Conservation (phyloP, 2,113 vertebrate genomes). For the Dromas ardeola region DNA sequence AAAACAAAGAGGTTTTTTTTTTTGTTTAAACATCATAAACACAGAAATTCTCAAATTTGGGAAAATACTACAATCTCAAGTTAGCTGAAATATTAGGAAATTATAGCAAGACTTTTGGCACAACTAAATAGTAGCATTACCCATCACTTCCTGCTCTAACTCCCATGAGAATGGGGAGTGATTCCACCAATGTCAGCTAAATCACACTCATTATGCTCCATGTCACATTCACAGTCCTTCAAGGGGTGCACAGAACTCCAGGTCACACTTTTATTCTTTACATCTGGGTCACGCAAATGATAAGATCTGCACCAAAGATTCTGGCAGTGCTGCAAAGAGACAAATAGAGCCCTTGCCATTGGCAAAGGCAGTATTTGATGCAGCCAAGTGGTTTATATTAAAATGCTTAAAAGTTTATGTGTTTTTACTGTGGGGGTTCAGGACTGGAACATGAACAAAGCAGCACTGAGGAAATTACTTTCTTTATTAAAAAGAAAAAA, state of each 20-base stretch:
- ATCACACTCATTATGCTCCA: background rate
- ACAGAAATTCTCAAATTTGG: background rate
- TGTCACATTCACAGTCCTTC: background rate
- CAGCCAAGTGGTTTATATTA: constrained; percentile 43
- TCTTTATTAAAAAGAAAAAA: background rate
- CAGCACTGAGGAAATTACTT: background rate
- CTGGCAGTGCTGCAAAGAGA: constrained; percentile 15
- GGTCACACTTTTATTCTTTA: background rate
- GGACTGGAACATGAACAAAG: constrained; percentile 46
- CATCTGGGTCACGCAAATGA: background rate
- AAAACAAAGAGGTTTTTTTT: background rate
- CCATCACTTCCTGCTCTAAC: background rate
- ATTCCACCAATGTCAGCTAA: background rate
- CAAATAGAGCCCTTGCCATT: background rate
- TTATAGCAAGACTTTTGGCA: background rate
- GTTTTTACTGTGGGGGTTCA: background rate
- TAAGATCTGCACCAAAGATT: constrained; percentile 36
- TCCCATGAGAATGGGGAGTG: background rate
- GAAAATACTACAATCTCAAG: background rate
- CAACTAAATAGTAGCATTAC: background rate
- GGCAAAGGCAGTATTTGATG: constrained; percentile 1
- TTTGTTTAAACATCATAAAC: background rate
- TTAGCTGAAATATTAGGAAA: background rate
- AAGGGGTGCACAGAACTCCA: background rate
- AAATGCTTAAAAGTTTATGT: constrained; percentile 1